Evolutionary conservation across 2,113 vertebrate species (phyloP), one percentile per base, ranked within the genome.

Genomic region (Xiphophorus couchianus): DNA sequence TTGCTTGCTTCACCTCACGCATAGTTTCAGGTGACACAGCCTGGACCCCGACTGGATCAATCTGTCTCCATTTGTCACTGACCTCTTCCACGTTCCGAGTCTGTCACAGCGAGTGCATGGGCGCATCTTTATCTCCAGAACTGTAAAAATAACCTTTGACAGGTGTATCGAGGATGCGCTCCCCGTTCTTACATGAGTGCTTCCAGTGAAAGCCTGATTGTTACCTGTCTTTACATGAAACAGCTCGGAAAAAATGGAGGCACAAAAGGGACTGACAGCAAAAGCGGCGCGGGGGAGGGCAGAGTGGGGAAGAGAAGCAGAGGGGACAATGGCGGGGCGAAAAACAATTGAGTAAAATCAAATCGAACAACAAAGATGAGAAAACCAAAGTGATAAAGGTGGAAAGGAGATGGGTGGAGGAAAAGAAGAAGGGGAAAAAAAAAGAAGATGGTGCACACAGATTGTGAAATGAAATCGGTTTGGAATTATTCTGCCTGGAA

Each of bases 41-140:
- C 90, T 90, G 89, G 90, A 90, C 92, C 91, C 84, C 85, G 85
- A 87, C 86, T 94, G 91, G 90, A 94, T 95, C 94, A 94, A 89
- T 89, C 90, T 89, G 65, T 92, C 81, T 83, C 86, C 93, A 93
- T 93, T 93, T 93, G 92, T 91, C 90, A 85, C 71, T 78, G 84
- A 82, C 72, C 71, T 25, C 78, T 83, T 78, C 71, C 61, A 35
- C 60, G 42, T 62, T 66, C 42, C 54, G 72, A 68, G 29, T 74
- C 63, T 61, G 31, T 48, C 48, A 69, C 11, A 29, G 68, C 39
- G 64, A 37, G 62, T 74, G 69, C 58, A 61, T 10, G 66, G 72
- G 28, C 61, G n/a, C 74, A 29, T 90, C 74, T 82, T 60, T 71
- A 63, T 85, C 66, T 79, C 44, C 48, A 13, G 37, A 74, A 54